Evolutionary conservation across 1,140 invertebrate genomes (phyloP), one percentile per base, ranked within the genome.

Genomic region (Leptopilina clavipes): DNA sequence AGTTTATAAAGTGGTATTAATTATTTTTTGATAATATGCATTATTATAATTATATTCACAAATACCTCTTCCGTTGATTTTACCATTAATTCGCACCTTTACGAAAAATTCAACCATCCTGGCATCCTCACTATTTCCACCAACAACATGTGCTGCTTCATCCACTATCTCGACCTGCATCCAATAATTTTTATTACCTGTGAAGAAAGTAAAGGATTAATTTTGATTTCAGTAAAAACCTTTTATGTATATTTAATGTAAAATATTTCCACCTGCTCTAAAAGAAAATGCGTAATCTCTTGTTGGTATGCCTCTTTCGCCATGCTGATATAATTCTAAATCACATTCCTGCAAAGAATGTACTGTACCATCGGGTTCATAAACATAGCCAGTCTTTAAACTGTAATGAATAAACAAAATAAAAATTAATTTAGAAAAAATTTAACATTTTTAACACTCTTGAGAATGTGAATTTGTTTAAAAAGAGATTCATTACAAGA

Each of bases 241-340:
- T 31, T 31, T 31, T 31, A 31, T n/a, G n/a, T n/a, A n/a, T n/a
- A n/a, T 8, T 25, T 19, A 12, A 56, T 6, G 10, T 59, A n/a
- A 7, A 31, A n/a, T 65, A 65, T 40, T 40, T 19, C 1, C 22
- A 65, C 59, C 59, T 31, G 59, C 59, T 65, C 12, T 7, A 31
- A 65, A 31, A 31, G 59, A n/a, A 37, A 65, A 65, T 6, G 59
- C 59, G n/a, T 65, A 65, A 65, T 65, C 59, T 25, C 59, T 65
- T n/a, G 59, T 25, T 65, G 59, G 59, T 14, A 31, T 65, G 25
- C 59, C 59, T n/a, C 25, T 25, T 65, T 65, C 59, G 12, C 59
- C 59, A 65, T 65, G 59, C 25, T 65, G 59, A 65, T 65, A 65
- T n/a, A 65, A 65, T n/a, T 65, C 59, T 65, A 65, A 65, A 31